These are phyloP conservation scores for Psilanteris sp. DNA, from an alignment of 1,140 invertebrate species.

Conservation along the genomic window DNA sequence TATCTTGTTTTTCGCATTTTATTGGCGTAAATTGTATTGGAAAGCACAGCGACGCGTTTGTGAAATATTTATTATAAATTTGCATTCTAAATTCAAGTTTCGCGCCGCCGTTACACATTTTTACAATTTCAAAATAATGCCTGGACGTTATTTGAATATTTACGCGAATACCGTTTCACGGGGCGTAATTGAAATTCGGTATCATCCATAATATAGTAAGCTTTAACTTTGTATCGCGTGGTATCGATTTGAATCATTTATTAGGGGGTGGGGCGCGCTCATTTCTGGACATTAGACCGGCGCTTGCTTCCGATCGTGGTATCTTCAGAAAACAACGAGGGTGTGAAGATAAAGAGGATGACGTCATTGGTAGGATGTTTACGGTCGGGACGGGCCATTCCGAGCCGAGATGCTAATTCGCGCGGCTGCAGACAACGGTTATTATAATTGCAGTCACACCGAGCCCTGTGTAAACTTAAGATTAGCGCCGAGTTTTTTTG, in stretches of 20 bases:
- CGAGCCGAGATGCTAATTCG: slow-evolving; percentile 48
- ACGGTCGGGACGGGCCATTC: slow-evolving; percentile 36
- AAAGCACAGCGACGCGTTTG: too few relatives aligned
- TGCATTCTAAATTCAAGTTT: too few relatives aligned
- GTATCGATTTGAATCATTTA: slow-evolving; percentile 58
- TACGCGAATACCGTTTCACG: too few relatives aligned
- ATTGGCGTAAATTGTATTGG: too few relatives aligned
- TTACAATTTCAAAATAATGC: too few relatives aligned
- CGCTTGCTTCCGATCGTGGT: slow-evolving; percentile 16
- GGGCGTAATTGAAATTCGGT: too few relatives aligned
- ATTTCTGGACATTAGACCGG: slow-evolving; percentile 5
- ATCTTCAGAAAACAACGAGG: slow-evolving; percentile 24
- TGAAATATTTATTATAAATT: too few relatives aligned
- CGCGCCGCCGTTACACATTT: too few relatives aligned
- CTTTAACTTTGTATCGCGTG: too few relatives aligned
- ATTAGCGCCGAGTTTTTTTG: slow-evolving; percentile 38
- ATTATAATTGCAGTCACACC: slow-evolving; percentile 55
- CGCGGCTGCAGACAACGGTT: slow-evolving; percentile 55
- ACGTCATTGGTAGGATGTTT: slow-evolving; percentile 51
- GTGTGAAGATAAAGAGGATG: slow-evolving; percentile 34
- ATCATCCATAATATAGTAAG: too few relatives aligned
- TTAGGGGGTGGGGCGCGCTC: slow-evolving; percentile 16
- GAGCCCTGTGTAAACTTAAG: slow-evolving; percentile 42
- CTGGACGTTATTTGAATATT: too few relatives aligned
- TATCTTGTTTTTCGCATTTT: too few relatives aligned